Evolutionary conservation across 23 tunicate species (phyloP).

Genomic region (Botrylloides violaceus): DNA sequence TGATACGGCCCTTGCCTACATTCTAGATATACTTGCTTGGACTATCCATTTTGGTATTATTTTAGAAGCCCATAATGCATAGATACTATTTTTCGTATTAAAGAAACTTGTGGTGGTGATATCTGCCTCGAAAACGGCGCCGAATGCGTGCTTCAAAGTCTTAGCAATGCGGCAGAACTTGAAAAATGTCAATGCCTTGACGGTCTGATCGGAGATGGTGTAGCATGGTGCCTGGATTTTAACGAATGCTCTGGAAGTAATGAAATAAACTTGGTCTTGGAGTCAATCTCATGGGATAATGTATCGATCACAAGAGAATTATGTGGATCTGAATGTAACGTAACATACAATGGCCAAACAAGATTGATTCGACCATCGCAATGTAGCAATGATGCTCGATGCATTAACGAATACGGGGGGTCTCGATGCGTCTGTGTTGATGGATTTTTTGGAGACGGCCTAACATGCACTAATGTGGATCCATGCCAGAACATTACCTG

Average conservation of each 20-base stretch:
- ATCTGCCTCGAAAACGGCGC: neutral
- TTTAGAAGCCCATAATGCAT: too few species aligned
- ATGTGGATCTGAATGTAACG: constrained; percentile 6
- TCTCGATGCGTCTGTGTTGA: neutral
- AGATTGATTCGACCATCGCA: neutral
- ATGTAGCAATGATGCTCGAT: neutral
- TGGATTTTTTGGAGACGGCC: neutral
- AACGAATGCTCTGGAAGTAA: neutral
- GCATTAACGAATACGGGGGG: neutral
- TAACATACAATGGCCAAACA: constrained; percentile 24
- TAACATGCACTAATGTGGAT: neutral
- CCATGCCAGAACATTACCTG: constrained; percentile 4
- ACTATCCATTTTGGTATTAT: too few species aligned
- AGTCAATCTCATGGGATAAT: neutral
- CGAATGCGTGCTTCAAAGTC: neutral
- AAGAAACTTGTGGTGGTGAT: neutral
- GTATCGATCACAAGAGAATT: neutral
- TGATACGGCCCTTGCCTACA: too few species aligned
- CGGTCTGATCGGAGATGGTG: constrained; percentile 16
- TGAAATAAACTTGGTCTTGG: neutral
- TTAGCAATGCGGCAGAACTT: constrained; percentile 16
- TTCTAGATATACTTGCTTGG: too few species aligned
- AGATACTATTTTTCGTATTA: neutral
- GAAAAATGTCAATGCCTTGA: constrained; percentile 14
- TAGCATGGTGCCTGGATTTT: constrained; percentile 3